Percentiles rank a stretch among this genome's conserved stretches.
Conservation (phyloP, 2,888 invertebrate genomes). For the Tetheella fluctuosa region DNA sequence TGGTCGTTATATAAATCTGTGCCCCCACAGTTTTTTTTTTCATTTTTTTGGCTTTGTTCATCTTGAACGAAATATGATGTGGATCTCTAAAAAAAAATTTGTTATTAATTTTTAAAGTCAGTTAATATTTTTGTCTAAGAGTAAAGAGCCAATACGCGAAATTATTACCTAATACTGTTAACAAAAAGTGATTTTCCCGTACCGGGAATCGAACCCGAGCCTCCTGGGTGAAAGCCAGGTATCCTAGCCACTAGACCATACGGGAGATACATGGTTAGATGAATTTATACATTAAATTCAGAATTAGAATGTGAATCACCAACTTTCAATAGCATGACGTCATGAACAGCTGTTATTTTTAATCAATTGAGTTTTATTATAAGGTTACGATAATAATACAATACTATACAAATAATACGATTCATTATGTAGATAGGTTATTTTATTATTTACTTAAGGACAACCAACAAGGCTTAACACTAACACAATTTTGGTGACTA, state of each 20-base stretch:
- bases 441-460: too few species aligned
- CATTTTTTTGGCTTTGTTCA: too few species aligned
- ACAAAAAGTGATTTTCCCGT: conserved; percentile 79
- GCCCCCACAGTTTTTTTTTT: too few species aligned
- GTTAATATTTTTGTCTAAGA: too few species aligned
- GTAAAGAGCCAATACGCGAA: too few species aligned
- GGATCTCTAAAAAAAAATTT: too few species aligned
- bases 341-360: background rate
- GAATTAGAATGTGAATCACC: background rate
- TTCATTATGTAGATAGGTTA: background rate
- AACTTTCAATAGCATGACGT: background rate
- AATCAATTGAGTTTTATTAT: background rate
- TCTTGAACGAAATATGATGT: too few species aligned
- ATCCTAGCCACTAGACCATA: conserved; percentile 89
- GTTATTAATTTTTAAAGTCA: too few species aligned
- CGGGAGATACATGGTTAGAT: conserved; percentile 59
- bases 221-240: conserved; percentile 90
- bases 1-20: too few species aligned
- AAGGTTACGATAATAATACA: background rate
- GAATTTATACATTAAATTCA: background rate
- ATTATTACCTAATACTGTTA: too few species aligned
- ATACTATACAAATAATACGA: background rate
- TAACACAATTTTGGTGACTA: too few species aligned
- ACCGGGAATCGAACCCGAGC: conserved; percentile 90
- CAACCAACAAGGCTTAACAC: too few species aligned